These are phyloP conservation scores for Pseudopodoces humilis DNA, from an alignment of 2,113 vertebrate genomes.

Conservation along the genomic window DNA sequence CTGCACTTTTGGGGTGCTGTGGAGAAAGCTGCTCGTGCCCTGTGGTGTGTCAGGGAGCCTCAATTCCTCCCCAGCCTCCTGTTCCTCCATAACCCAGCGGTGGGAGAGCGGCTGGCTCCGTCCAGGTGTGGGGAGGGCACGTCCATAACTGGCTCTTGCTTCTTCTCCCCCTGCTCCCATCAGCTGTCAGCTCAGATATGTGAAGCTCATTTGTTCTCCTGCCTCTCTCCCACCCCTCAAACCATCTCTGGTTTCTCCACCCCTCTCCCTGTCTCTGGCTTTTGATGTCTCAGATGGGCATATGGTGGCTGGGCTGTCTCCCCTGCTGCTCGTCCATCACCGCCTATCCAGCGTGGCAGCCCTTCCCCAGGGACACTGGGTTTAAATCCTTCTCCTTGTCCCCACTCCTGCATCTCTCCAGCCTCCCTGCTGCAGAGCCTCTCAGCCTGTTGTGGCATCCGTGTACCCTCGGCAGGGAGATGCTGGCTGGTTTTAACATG, in stretches of 20 bases:
- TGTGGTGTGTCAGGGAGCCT: background rate
- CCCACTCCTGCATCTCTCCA: background rate
- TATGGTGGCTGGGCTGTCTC: background rate
- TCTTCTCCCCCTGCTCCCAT: background rate
- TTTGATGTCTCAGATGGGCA: conserved; percentile 1
- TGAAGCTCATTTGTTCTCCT: background rate
- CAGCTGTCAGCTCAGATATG: background rate
- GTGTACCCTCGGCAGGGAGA: background rate
- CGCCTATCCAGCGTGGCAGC: background rate
- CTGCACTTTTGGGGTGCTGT: background rate
- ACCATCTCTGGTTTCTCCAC: background rate
- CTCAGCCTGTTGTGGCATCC: background rate
- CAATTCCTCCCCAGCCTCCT: background rate
- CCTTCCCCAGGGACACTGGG: background rate
- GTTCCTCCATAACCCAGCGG: background rate
- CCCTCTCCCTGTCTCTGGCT: background rate
- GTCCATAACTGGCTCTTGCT: background rate
- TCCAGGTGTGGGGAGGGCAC: background rate
- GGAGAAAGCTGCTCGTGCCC: background rate
- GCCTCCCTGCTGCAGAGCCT: background rate
- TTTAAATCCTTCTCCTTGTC: background rate
- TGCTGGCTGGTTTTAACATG: background rate
- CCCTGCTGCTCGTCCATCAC: background rate
- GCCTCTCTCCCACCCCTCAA: background rate
- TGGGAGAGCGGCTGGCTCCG: background rate